phyloP scores from a whole-genome alignment of 2,888 invertebrate species.

The Drosophila macrospina region DNA sequence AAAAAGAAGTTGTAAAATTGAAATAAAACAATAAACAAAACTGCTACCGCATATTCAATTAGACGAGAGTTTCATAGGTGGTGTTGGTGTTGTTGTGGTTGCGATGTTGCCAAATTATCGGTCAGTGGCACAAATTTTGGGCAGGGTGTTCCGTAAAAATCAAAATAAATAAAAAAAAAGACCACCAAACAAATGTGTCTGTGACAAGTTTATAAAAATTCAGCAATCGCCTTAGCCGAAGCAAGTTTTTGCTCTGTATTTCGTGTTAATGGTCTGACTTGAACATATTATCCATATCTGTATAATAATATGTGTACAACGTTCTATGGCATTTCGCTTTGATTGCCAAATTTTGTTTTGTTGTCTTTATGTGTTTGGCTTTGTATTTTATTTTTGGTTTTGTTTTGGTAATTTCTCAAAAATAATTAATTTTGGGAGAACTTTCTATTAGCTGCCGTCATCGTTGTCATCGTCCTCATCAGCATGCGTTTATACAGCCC shows the following conservation, averaged over 20 bases:
- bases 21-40: slow-evolving; percentile 33
- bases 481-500: slow-evolving; percentile 65
- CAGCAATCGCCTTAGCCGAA: slow-evolving; percentile 47
- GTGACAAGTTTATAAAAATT: slow-evolving; percentile 72
- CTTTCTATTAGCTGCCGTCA: slow-evolving; percentile 74
- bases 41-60: slow-evolving; percentile 18
- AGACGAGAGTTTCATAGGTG: slow-evolving; percentile 2
- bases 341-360: slow-evolving; percentile 38
- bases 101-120: slow-evolving; percentile 62
- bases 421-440: slow-evolving; percentile 73
- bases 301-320: slow-evolving; percentile 19
- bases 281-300: slow-evolving; percentile 33
- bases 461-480: slow-evolving; percentile 65
- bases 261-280: slow-evolving; percentile 71
- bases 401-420: slow-evolving; percentile 66
- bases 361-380: slow-evolving; percentile 33
- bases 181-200: slow-evolving; percentile 50
- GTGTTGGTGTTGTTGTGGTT: not conserved
- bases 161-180: slow-evolving; percentile 36
- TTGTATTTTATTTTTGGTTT: slow-evolving; percentile 37
- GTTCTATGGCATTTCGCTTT: slow-evolving; percentile 32
- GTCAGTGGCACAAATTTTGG: slow-evolving; percentile 76
- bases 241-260: slow-evolving; percentile 72
- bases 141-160: slow-evolving; percentile 59
- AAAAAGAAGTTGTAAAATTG: not conserved